Conservation (phyloP, 2,888 invertebrate genomes). For the Hyppa rectilinea region DNA sequence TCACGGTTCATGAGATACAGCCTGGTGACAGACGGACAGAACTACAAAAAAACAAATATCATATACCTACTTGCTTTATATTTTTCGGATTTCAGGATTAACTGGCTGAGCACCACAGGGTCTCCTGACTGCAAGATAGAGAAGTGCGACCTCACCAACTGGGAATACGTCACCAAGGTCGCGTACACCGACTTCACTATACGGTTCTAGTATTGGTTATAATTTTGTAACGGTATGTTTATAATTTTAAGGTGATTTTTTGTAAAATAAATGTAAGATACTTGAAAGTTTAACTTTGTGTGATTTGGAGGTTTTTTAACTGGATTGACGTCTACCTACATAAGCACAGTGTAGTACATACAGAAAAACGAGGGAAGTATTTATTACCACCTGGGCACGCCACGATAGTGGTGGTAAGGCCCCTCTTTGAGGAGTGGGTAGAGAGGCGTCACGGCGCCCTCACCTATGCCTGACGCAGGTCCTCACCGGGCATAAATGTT, state of each 20-base stretch:
- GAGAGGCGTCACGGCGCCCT: no score
- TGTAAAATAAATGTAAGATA: constrained; percentile 48
- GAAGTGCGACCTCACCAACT: constrained; percentile 95
- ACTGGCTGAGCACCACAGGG: constrained; percentile 95
- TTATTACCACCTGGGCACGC: no score
- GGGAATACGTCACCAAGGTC: constrained; percentile 93
- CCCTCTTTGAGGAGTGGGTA: no score
- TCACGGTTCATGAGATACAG: no score
- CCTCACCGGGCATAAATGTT: no score
- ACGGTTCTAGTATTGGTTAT: constrained; percentile 91
- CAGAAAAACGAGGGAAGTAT: no score
- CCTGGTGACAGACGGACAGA: no score
- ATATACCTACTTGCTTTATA: no score
- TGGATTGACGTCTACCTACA: not conserved
- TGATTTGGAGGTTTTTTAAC: not conserved
- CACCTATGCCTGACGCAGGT: no score
- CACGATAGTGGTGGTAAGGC: no score
- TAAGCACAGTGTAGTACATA: not conserved
- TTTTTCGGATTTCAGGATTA: constrained; percentile 92
- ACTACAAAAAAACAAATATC: no score
- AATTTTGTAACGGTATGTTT: constrained; percentile 28
- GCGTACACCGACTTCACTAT: constrained; percentile 94
- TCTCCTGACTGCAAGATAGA: constrained; percentile 96
- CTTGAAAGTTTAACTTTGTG: not conserved
- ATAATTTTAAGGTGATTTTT: constrained; percentile 23